Conservation (phyloP, 2,113 vertebrate genomes). For the Caloenas nicobarica region DNA sequence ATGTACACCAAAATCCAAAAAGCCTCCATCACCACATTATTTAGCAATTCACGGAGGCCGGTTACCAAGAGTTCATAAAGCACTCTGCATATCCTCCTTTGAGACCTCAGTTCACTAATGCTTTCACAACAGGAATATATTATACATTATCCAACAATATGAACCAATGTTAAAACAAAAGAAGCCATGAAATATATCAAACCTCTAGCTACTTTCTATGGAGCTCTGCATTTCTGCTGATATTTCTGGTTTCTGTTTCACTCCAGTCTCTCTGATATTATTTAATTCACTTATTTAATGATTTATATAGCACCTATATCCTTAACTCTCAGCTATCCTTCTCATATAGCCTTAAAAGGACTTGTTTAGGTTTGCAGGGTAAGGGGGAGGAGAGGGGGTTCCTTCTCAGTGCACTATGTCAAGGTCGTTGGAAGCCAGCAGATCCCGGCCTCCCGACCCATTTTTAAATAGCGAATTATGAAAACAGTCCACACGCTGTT, state of each 20-base stretch:
- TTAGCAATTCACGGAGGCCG: background rate
- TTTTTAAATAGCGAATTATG: slow-evolving; percentile 14
- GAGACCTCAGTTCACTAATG: background rate
- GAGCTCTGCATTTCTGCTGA: background rate
- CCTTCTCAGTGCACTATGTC: slow-evolving; percentile 4
- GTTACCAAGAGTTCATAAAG: background rate
- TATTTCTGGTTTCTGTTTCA: background rate
- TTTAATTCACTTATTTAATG: background rate
- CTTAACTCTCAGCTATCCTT: slow-evolving; percentile 6
- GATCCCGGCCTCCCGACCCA: background rate
- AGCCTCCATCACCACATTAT: background rate
- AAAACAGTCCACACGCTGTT: background rate
- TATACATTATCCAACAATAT: background rate
- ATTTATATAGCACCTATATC: slow-evolving; percentile 50
- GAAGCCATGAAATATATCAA: background rate
- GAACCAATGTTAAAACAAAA: background rate
- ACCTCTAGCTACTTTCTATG: background rate
- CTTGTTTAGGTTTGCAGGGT: slow-evolving; percentile 44
- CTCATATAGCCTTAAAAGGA: slow-evolving; percentile 62
- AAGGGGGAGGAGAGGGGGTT: background rate
- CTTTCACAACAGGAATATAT: background rate
- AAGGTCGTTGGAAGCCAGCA: slow-evolving; percentile 42
- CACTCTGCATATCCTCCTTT: background rate
- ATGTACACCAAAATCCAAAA: background rate
- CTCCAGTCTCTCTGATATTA: background rate